Percentiles rank a stretch among this genome's conserved stretches.
These are phyloP conservation scores for Zelostemma sp. DNA, from an alignment of 1,140 invertebrate species.

Conservation along the genomic window DNA sequence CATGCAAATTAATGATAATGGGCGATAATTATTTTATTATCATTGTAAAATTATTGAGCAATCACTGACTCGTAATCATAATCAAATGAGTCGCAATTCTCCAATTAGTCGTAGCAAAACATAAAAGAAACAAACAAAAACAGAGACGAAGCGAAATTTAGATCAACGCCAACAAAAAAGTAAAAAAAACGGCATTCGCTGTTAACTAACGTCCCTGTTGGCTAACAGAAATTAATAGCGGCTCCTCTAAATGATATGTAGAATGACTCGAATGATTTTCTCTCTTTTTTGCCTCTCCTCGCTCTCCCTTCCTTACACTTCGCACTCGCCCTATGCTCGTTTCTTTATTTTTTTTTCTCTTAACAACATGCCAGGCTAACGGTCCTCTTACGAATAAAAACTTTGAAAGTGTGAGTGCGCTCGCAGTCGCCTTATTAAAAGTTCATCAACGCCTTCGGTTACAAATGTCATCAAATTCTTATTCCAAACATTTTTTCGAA, in stretches of 20 bases:
- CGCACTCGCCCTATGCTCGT: constrained; percentile 1
- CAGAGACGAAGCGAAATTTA: too few species aligned
- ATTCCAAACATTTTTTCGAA: too few species aligned
- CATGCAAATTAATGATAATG: too few species aligned
- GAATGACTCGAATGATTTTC: constrained; percentile 45
- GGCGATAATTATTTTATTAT: too few species aligned
- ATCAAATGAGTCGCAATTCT: too few species aligned
- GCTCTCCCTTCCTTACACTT: not conserved
- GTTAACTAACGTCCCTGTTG: constrained; percentile 55
- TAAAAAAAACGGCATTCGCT: constrained; percentile 54
- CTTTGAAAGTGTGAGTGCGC: too few species aligned
- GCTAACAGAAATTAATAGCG: constrained; percentile 57
- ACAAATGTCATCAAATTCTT: constrained; percentile 6
- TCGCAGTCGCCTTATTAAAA: constrained; percentile 27
- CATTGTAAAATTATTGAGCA: too few species aligned
- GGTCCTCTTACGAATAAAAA: too few species aligned
- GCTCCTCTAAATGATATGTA: constrained; percentile 59
- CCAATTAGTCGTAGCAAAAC: too few species aligned
- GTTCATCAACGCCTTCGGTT: constrained; percentile 30
- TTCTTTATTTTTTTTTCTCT: constrained; percentile 37
- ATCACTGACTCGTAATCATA: too few species aligned
- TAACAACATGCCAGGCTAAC: constrained; percentile 44
- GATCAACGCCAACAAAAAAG: too few species aligned
- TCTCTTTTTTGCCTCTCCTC: constrained; percentile 9
- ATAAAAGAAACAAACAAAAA: too few species aligned